Base-by-base conservation (phyloP, 2,888 invertebrate genomes). In the Mamestra brassicae region DNA sequence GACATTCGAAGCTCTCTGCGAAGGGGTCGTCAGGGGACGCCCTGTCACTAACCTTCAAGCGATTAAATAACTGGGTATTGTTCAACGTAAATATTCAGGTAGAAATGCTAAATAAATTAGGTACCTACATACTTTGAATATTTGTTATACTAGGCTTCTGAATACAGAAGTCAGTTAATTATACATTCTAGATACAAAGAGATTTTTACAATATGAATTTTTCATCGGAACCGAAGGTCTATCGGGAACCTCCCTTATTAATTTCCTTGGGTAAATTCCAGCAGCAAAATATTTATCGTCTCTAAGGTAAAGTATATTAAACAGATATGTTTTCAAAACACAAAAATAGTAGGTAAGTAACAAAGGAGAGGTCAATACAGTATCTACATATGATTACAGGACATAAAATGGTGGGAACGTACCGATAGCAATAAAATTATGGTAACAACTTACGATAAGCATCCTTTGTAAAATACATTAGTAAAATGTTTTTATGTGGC, bases 1-100 rank as follows among this genome's bases (percentile, higher is more conserved):
- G 88, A 89, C 90, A 89, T 89, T 87, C 81, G 71, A 78, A 82
- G 78, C 81, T 85, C 82, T 71, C 80, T 85, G 76, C 80, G 85
- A 89, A 84, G 86, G 87, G 87, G 86, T 88, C 84, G 86, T 80
- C 79, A 71, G 71, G 73, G 73, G 78, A 81, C 75, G 64, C 71
- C 71, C 73, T 74, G 78, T 81, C 84, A 81, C 83, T 74, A 78
- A 74, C 71, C 71, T 70, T 76, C 36, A 52, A 73, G 68, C 69
- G 64, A 81, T 80, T 80, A 81, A 74, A 83, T 69, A 83, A 73
- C 63, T 60, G 57, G 36, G 58, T 38, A 36, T 36, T 74, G 34
- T 57, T 64, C 47, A 47, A 38, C 7, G 54, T 60, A 58, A 36
- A 54, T 75, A 75, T 65, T 70, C 62, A 36, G 17, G 15, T 26